Conservation (phyloP, 1,140 invertebrate species). For the Panagrolaimus sp. region DNA sequence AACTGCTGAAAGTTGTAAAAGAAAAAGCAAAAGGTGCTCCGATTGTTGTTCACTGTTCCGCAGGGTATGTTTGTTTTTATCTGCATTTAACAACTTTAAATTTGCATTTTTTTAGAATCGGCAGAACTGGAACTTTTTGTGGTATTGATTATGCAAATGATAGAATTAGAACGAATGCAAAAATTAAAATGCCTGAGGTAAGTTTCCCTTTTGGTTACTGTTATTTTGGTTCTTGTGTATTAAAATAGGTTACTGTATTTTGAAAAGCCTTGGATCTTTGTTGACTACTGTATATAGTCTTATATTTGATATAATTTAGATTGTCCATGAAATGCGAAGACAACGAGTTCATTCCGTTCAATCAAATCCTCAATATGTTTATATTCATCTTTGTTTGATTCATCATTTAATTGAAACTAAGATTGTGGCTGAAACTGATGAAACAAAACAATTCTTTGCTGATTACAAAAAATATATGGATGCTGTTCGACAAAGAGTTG, state of each 20-base stretch:
- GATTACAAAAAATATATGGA: slow-evolving; percentile 5
- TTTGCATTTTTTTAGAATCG: background rate
- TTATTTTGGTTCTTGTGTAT: too few species aligned
- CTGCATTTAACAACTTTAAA: background rate
- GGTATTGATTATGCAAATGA: slow-evolving; percentile 1
- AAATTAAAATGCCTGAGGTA: slow-evolving; percentile 4
- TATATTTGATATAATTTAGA: background rate
- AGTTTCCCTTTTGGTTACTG: background rate
- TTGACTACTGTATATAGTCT: too few species aligned
- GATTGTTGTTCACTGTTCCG: slow-evolving; percentile 7
- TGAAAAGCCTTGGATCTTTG: too few species aligned
- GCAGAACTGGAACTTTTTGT: slow-evolving; percentile 2
- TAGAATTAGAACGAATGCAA: background rate
- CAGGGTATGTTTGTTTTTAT: slow-evolving; percentile 5
- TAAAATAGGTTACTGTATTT: too few species aligned
- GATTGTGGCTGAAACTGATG: background rate
- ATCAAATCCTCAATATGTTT: slow-evolving; percentile 7
- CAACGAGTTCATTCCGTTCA: slow-evolving; percentile 4
- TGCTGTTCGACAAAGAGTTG: background rate
- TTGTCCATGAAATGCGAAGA: background rate
- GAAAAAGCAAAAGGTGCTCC: slow-evolving; percentile 4
- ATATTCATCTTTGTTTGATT: background rate
- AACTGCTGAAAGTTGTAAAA: background rate
- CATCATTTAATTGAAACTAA: background rate
- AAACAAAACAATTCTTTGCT: background rate